Evolutionary conservation across 2,888 invertebrate genomes (phyloP), one percentile per base, ranked within the genome.

Genomic region (Neoscelio sp.): DNA sequence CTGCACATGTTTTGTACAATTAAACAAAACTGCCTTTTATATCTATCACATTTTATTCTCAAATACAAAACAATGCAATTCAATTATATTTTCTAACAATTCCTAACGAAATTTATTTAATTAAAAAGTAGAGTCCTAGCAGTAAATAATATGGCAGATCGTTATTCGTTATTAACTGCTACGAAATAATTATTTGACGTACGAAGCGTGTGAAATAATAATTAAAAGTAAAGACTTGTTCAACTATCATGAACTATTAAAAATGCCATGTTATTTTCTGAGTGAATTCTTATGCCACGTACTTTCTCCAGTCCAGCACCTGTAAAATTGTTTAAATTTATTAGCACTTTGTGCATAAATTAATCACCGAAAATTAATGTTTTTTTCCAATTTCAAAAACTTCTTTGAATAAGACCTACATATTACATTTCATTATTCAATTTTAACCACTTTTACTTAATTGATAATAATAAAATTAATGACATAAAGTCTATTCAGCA

Each of bases 241-340:
- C n/a, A n/a, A n/a, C n/a, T n/a, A n/a, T n/a, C n/a, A n/a, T n/a
- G 15, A 33, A 38, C 26, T 13, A 35, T 56, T 46, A 56, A 44
- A 44, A 68, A 68, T 42, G 18, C 2, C 23, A 33, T 26, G 35
- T 30, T 46, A 46, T 68, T 52, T 42, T 46, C 26, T 17, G 23
- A 3, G 10, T 13, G 17, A 18, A 56, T 35, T 56, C 56, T 12
- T 46, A 42, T 26, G 23, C 65, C 26, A 28, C 28, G 20, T 46
- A 68, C 68, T 68, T 68, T 68, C 68, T 56, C 68, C 56, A 56
- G 56, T 46, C 38, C 68, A 68, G 23, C 56, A 12, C 35, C 46
- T 58, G 30, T 70, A 40, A 50, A 60, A 60, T 70, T 58, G 54
- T 23, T 67, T 54, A 1, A 67, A 67, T 67, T 30, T 52, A 52